These are phyloP conservation scores for Dipodomys stephensi DNA, from an alignment of 2,113 vertebrate species.

Conservation along the genomic window DNA sequence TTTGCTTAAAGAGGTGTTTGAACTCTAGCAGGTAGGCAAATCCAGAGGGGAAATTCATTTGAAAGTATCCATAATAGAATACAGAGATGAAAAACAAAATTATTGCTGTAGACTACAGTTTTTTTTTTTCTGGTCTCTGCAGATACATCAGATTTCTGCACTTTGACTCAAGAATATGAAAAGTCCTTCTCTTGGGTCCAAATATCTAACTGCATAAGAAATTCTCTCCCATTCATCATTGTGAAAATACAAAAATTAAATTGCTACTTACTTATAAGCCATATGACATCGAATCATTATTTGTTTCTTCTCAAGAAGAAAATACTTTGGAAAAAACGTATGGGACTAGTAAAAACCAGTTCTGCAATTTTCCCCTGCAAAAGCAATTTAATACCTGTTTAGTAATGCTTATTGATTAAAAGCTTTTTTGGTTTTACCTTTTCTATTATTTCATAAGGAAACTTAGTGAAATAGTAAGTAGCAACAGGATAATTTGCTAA, in stretches of 20 bases:
- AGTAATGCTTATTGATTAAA: constrained; percentile 12
- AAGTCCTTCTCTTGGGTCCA: constrained; percentile 77
- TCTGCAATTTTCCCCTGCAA: background rate
- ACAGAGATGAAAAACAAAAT: constrained; percentile 81
- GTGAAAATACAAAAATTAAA: constrained; percentile 69
- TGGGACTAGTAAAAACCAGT: background rate
- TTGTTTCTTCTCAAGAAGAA: constrained; percentile 18
- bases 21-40: constrained; percentile 88
- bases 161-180: constrained; percentile 83
- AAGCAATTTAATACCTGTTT: background rate
- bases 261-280: constrained; percentile 21
- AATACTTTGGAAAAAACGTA: background rate
- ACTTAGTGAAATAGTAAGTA: background rate
- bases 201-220: constrained; percentile 74
- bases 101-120: constrained; percentile 81
- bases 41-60: constrained; percentile 86
- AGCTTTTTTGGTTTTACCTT: background rate
- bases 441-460: background rate
- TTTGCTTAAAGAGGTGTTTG: constrained; percentile 88
- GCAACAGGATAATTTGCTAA: background rate
- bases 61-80: constrained; percentile 86
- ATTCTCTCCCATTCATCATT: constrained; percentile 44
- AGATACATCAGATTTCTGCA: constrained; percentile 82
- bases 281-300: background rate
- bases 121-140: constrained; percentile 74